These are phyloP conservation scores for Tupaia chinensis DNA, from an alignment of 2,113 vertebrate species.

Conservation along the genomic window DNA sequence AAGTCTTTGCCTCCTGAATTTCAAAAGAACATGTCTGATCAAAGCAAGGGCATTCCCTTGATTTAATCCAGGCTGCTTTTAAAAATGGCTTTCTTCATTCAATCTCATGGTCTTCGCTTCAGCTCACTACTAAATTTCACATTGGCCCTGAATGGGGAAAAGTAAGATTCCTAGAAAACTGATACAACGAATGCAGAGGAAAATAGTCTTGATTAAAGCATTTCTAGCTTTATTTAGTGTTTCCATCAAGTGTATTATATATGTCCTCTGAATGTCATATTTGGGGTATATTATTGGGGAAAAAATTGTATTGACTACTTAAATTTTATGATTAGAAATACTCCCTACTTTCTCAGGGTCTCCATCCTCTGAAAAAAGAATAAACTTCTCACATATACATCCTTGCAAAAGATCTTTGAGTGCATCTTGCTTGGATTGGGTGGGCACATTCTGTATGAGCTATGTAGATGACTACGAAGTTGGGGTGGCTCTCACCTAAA, in stretches of 20 bases:
- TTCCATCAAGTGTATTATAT: background rate
- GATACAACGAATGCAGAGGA: background rate
- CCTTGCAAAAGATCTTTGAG: background rate
- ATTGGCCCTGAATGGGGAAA: background rate
- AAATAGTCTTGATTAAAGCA: background rate
- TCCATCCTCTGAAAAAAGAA: background rate
- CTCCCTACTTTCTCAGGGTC: background rate
- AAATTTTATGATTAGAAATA: background rate
- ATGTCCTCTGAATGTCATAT: background rate
- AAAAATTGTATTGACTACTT: background rate
- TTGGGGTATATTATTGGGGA: background rate
- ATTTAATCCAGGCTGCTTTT: conserved; percentile 65
- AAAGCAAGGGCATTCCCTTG: conserved; percentile 69
- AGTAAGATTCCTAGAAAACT: background rate
- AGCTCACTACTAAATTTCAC: background rate
- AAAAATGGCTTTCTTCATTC: conserved; percentile 58
- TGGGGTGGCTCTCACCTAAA: background rate
- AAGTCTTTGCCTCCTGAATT: conserved; percentile 63
- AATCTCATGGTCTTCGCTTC: background rate
- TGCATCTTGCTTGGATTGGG: background rate
- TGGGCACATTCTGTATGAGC: background rate
- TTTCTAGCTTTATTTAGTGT: background rate
- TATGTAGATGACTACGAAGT: background rate
- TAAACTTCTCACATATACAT: background rate
- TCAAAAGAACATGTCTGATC: conserved; percentile 61